A percentile compares a stretch with the other conserved stretches of the same genome.
phyloP scores from a whole-genome alignment of 2,888 invertebrate species.

The Ceriagrion tenellum region DNA sequence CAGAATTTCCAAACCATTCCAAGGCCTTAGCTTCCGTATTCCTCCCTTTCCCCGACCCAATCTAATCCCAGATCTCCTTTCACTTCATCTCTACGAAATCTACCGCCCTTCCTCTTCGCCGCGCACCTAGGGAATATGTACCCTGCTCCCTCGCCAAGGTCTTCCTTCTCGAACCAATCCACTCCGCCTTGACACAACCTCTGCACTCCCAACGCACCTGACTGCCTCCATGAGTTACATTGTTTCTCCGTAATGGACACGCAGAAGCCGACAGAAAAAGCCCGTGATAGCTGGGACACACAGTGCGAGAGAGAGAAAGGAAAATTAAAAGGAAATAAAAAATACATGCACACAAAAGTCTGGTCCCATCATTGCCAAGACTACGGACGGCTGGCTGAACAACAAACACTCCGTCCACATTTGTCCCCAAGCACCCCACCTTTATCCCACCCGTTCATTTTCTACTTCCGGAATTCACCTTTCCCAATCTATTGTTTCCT shows the following conservation, averaged over 20 bases:
- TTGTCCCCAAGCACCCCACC: not conserved
- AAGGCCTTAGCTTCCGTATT: not conserved
- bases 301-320: not conserved
- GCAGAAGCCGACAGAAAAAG: not conserved
- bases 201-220: not conserved
- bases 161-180: not conserved
- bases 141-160: not conserved
- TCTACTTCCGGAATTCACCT: not conserved
- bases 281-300: not conserved
- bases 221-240: not conserved
- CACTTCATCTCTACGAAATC: not conserved
- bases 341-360: not conserved
- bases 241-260: not conserved
- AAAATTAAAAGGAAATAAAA: not conserved
- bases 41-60: not conserved
- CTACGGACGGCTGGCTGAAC: not conserved
- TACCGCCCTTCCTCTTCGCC: not conserved
- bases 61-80: not conserved
- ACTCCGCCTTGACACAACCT: not conserved
- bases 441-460: too few relatives aligned
- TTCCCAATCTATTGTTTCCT: not conserved
- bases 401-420: not conserved
- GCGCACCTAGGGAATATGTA: not conserved
- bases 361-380: not conserved
- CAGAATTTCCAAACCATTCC: not conserved